phyloP scores from a whole-genome alignment of 1,140 invertebrate species.

The Aphaenogaster ashmeadi region DNA sequence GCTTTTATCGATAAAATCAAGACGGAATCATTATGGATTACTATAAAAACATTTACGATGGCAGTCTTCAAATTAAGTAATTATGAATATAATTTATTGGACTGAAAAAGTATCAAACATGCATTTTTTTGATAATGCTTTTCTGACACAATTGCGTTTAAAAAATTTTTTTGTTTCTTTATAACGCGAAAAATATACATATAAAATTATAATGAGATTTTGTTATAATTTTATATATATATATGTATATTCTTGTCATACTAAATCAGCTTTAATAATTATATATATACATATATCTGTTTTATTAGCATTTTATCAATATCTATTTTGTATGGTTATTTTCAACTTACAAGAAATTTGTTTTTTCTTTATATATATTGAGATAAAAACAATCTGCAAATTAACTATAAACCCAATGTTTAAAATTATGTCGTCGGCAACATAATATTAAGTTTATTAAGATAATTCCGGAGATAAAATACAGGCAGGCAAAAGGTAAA shows the following conservation, averaged over 20 bases:
- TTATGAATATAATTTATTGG: not conserved
- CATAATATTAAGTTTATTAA: not conserved
- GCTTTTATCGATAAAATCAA: not conserved
- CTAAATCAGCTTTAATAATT: not conserved
- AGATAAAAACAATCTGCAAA: not conserved
- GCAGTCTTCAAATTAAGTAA: not conserved
- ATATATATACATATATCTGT: not conserved
- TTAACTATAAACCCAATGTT: not conserved
- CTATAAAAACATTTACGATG: not conserved
- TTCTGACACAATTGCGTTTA: not conserved
- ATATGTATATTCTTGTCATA: not conserved
- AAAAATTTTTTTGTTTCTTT: not conserved
- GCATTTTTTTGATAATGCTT: not conserved
- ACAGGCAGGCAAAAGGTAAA: not conserved
- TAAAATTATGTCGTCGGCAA: not conserved
- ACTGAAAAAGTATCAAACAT: not conserved
- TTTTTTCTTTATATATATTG: not conserved
- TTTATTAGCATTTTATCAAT: slow-evolving; percentile 10
- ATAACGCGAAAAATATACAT: too few relatives aligned
- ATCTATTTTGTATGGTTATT: not conserved
- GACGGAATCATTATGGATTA: not conserved
- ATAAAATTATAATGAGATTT: not conserved
- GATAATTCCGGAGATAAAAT: not conserved
- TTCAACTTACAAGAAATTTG: not conserved
- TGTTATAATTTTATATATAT: not conserved